Evolutionary conservation across 2,797 vertebrate genomes (phyloP), one percentile per base, ranked within the genome.

Genomic region (Crenichthys baileyi): DNA sequence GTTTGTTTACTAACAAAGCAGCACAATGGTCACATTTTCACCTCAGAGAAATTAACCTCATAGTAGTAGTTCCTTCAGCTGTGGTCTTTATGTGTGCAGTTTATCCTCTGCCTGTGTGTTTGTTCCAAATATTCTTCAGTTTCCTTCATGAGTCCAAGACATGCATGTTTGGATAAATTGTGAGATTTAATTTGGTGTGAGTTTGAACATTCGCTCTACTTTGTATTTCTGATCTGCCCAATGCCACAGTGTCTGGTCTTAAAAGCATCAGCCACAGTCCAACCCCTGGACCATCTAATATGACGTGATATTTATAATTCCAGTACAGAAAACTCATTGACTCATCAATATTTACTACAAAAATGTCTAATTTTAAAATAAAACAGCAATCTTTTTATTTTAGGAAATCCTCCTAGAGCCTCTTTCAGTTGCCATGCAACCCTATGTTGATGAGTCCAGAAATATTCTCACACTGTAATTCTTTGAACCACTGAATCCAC

Each of bases 401-500:
- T 46, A 39, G 74, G 61, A 55, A 72, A 70, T 72, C 58, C 36
- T 61, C 44, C 70, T 20, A 48, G 46, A 51, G 76, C 26, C 44
- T 50, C 22, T 22, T 50, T 22, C 71, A 70, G 70, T 60, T 78
- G 70, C 68, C 76, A 72, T 26, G 76, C 68, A 51, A 61, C 76
- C 70, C 61, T 50, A 78, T 15, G 44, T 29, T 39, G 46, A 72
- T 22, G 44, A 71, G 26, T 48, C 53, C 55, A 72, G 44, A 51
- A 70, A 77, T 58, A 70, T 53, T 22, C 36, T 70, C 39, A 77
- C 36, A 46, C 51, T 4, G 13, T 12, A 24, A 67, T n/a, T n/a
- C 24, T 44, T 68, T 39, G 41, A 68, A 12, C 5, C 39, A 68
- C 39, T 31, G 41, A 82, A 85, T 82, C 82, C 74, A 85, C 75